Evolutionary conservation across 2,888 invertebrate genomes (phyloP), one percentile per base, ranked within the genome.

Genomic region (Pharmacophagus antenor): DNA sequence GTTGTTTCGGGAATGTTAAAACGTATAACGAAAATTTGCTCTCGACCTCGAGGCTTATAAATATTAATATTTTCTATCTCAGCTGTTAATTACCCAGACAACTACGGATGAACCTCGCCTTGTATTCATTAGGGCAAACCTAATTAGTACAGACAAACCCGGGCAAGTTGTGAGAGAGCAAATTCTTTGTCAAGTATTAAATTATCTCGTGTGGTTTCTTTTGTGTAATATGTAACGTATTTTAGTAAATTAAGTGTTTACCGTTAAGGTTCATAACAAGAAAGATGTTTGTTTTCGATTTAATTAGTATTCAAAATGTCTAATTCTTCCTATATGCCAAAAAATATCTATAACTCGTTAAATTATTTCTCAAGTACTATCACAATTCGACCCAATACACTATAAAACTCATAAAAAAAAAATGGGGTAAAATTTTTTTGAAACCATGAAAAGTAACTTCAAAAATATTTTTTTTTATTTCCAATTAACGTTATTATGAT

Each of bases 51-150:
- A 62, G 67, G 67, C 80, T 86, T 85, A 87, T 87, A 85, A 85
- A 86, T 88, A 86, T 88, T 88, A 88, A 88, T 86, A 85, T 83
- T 84, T 84, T 80, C 78, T 82, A 84, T 84, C 83, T 85, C 76
- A 77, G 82, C 77, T 82, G 82, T 84, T 87, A 86, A 87, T 88
- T 87, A 84, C 74, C 79, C 78, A 79, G 82, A 83, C 81, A 84
- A 84, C 83, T 85, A 81, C 76, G 79, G 80, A 79, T 82, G 79
- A 83, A 79, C 78, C 79, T 74, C 74, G 68, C 76, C 80, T 80
- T 78, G 81, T 86, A 83, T 87, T 87, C 81, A 86, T 86, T 82
- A 87, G 75, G 74, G 65, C 72, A 76, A 81, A 86, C 80, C 82
- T 88, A 82, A 88, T 88, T 87, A 87, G 76, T 70, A 73, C 73